Conservation (phyloP, 2,797 vertebrate genomes). For the Pyrocephalus nanus region DNA sequence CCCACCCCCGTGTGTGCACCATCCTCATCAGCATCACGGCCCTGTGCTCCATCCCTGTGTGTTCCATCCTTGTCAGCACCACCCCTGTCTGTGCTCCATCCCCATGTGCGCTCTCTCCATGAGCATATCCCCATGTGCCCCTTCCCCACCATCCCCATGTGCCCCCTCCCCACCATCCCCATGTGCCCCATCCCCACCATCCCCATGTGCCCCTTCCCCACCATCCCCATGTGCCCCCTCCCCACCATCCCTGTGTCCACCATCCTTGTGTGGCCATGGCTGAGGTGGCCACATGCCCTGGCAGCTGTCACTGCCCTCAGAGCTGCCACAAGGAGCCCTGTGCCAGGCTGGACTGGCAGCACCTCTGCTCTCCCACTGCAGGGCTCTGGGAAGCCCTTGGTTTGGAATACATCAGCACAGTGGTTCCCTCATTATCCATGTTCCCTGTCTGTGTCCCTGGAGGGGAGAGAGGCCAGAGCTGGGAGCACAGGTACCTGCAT, state of each 20-base stretch:
- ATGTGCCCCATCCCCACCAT: neutral
- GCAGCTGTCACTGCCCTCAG: neutral
- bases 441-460: neutral
- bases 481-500: neutral
- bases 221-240: neutral
- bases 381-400: neutral
- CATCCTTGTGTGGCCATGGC: too few species aligned
- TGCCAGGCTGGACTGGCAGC: neutral
- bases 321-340: neutral
- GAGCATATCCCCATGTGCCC: neutral
- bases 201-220: neutral
- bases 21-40: too few species aligned
- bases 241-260: neutral
- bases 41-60: neutral
- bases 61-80: neutral
- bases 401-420: neutral
- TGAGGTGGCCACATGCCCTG: rapidly evolving
- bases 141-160: neutral
- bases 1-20: neutral
- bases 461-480: too few species aligned
- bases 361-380: neutral
- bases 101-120: neutral
- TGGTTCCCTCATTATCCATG: rapidly evolving
- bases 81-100: neutral
- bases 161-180: neutral